A percentile compares a stretch with the other conserved stretches of the same genome.
These are phyloP conservation scores for Megaptera novaeangliae DNA, from an alignment of 2,113 vertebrate species.

Conservation along the genomic window DNA sequence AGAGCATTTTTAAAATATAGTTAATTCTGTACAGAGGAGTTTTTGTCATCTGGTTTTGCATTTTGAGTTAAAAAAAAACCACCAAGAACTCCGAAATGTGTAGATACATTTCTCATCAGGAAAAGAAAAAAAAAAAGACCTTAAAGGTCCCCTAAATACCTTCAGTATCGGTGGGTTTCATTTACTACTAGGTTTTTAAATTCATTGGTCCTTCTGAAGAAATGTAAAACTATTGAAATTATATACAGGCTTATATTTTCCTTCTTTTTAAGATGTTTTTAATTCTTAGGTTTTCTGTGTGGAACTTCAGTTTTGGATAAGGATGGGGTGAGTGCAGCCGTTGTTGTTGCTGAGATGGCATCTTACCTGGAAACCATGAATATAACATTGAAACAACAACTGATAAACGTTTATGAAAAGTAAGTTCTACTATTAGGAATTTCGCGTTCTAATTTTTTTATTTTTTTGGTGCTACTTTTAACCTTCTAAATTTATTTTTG, in stretches of 20 bases:
- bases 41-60: conserved; percentile 15
- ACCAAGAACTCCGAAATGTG: background rate
- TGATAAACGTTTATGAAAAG: conserved; percentile 88
- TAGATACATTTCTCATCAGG: background rate
- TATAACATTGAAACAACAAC: conserved; percentile 86
- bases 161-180: background rate
- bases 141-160: background rate
- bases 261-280: background rate
- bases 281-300: conserved; percentile 90
- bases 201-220: background rate
- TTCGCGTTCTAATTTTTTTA: rapidly evolving
- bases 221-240: background rate
- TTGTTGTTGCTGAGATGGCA: conserved; percentile 92
- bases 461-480: background rate
- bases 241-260: background rate
- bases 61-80: conserved; percentile 39
- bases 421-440: conserved; percentile 70
- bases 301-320: conserved; percentile 92
- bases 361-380: conserved; percentile 84
- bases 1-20: background rate
- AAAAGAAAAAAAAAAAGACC: background rate
- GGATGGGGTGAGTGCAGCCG: conserved; percentile 95
- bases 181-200: background rate
- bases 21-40: background rate
- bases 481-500: conserved; percentile 26